Evolutionary conservation across 1,140 invertebrate genomes (phyloP).

Genomic region (Orius laevigatus): DNA sequence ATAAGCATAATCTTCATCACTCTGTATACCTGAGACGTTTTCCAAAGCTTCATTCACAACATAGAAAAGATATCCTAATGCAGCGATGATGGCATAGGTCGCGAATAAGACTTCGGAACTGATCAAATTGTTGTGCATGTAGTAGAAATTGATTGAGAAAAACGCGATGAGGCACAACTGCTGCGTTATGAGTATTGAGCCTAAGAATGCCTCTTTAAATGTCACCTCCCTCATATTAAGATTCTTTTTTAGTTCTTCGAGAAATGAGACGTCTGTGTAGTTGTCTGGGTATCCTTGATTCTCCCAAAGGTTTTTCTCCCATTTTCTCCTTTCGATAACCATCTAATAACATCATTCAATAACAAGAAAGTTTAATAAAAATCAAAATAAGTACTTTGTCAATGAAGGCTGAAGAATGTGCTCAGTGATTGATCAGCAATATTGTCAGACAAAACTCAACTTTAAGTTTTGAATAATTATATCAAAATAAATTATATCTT

Average conservation of each 20-base stretch:
- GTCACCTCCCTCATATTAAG: conserved; percentile 54
- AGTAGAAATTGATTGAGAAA: conserved; percentile 57
- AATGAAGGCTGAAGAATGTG: no score
- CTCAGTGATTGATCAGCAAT: no score
- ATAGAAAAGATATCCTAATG: conserved; percentile 40
- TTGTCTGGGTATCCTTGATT: conserved; percentile 76
- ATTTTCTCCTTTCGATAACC: conserved; percentile 24
- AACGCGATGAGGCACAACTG: conserved; percentile 57
- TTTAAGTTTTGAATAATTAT: no score
- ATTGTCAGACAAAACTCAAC: no score
- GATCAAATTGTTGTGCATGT: conserved; percentile 48
- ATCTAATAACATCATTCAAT: no score
- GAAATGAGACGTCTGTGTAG: conserved; percentile 72
- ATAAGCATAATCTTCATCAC: no score
- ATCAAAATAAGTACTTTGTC: no score
- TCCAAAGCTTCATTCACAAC: conserved; percentile 24
- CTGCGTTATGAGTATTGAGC: conserved; percentile 52
- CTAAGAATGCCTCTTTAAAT: conserved; percentile 46
- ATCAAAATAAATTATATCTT: no score
- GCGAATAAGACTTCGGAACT: conserved; percentile 42
- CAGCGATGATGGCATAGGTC: conserved; percentile 33
- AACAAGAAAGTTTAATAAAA: no score
- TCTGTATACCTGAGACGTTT: not conserved
- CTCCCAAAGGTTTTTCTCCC: conserved; percentile 81
- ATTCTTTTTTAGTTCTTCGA: conserved; percentile 74